These are phyloP conservation scores for Lepidurus couesii DNA, from an alignment of 1,140 invertebrate genomes.

Conservation along the genomic window DNA sequence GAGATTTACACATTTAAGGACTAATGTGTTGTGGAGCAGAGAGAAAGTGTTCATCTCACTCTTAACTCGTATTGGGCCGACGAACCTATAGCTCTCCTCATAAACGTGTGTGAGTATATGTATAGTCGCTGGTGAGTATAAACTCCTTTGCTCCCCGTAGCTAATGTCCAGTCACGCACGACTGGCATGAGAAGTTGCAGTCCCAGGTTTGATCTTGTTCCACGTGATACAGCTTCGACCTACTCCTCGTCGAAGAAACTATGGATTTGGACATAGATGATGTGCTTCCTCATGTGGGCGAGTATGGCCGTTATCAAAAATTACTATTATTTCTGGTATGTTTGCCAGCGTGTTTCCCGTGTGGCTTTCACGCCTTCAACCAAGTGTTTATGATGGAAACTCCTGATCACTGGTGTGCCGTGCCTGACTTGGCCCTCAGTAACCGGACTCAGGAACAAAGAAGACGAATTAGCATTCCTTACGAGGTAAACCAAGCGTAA, in stretches of 20 bases:
- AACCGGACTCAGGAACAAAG: conserved; percentile 24
- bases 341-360: conserved; percentile 44
- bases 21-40: background rate
- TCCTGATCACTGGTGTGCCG: conserved; percentile 48
- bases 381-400: conserved; percentile 48
- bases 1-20: background rate
- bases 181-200: conserved; percentile 2
- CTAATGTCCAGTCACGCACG: conserved; percentile 17
- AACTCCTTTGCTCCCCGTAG: background rate
- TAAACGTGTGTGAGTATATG: background rate
- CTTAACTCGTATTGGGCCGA: too few relatives aligned
- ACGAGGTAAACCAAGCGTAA: background rate
- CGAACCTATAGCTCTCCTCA: background rate
- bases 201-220: background rate
- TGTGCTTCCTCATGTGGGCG: conserved; percentile 49
- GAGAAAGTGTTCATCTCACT: background rate
- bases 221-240: background rate
- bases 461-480: conserved; percentile 29
- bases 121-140: background rate
- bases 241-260: background rate
- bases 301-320: conserved; percentile 53
- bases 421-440: conserved; percentile 33
- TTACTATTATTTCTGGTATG: conserved; percentile 45
- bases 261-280: conserved; percentile 48
- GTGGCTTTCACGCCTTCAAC: conserved; percentile 46